phyloP scores from a whole-genome alignment of 2,888 invertebrate genomes.

The Pseudeuparius sepicola region DNA sequence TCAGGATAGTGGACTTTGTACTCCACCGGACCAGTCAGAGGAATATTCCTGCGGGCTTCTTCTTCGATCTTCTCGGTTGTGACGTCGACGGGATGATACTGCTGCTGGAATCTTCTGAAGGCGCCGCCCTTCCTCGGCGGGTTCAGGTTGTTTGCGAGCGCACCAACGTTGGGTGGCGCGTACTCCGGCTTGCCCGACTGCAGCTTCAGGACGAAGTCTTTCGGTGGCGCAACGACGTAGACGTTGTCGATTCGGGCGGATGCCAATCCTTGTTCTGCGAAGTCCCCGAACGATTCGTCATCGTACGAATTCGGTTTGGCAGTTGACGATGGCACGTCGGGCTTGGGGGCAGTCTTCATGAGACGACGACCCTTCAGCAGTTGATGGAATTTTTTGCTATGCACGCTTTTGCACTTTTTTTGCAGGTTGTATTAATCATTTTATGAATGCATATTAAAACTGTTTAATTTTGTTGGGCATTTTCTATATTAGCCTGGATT shows the following conservation, averaged over 20 bases:
- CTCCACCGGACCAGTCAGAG: slow-evolving; percentile 51
- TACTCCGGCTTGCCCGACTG: slow-evolving; percentile 18
- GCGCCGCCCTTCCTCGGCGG: slow-evolving; percentile 16
- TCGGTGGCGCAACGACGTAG: slow-evolving; percentile 33
- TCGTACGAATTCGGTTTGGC: slow-evolving; percentile 41
- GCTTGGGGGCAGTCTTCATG: slow-evolving; percentile 38
- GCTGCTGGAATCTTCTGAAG: slow-evolving; percentile 20
- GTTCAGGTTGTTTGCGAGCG: slow-evolving; percentile 14
- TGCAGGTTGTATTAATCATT: too few relatives aligned
- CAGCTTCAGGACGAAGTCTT: slow-evolving; percentile 28
- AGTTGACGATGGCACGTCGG: slow-evolving; percentile 36
- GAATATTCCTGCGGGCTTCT: slow-evolving; percentile 16
- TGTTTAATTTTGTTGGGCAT: too few relatives aligned
- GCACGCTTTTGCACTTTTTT: too few relatives aligned
- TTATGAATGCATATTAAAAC: too few relatives aligned
- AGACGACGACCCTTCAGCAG: slow-evolving; percentile 49
- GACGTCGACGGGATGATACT: slow-evolving; percentile 18
- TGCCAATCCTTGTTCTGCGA: slow-evolving; percentile 32
- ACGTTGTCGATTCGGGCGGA: slow-evolving; percentile 35
- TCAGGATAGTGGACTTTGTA: slow-evolving; percentile 57
- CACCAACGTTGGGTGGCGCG: not conserved
- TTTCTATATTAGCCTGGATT: too few relatives aligned
- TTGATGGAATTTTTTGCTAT: too few relatives aligned
- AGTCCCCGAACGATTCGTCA: slow-evolving; percentile 31
- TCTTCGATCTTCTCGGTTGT: slow-evolving; percentile 11